Evolutionary conservation across 2,888 invertebrate genomes (phyloP).

Genomic region (Callyntrura sp.): DNA sequence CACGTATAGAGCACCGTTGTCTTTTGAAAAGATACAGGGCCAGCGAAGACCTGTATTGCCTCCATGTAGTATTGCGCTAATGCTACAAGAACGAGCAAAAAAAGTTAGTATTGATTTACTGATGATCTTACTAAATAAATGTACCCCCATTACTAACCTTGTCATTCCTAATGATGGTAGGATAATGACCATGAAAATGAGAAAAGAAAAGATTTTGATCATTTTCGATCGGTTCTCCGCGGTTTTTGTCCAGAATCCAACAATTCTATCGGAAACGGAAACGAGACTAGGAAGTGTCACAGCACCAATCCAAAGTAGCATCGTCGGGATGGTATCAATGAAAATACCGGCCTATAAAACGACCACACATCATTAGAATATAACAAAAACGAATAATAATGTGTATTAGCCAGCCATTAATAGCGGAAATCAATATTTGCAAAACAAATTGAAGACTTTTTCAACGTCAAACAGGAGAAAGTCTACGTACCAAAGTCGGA

Average conservation of each 20-base stretch:
- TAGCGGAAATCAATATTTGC: neutral
- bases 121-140: neutral
- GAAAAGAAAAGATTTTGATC: conserved; percentile 96
- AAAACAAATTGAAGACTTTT: neutral
- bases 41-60: conserved; percentile 86
- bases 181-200: conserved; percentile 97
- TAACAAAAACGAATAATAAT: neutral
- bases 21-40: conserved; percentile 97
- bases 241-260: conserved; percentile 97
- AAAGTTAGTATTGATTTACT: too few species aligned
- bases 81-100: too few species aligned
- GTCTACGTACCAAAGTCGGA: conserved; percentile 65
- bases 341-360: conserved; percentile 88
- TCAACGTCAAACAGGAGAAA: neutral
- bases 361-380: neutral
- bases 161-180: conserved; percentile 97
- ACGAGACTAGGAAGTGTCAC: conserved; percentile 97
- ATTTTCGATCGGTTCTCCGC: conserved; percentile 97
- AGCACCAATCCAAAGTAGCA: conserved; percentile 95
- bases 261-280: conserved; percentile 95
- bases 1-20: conserved; percentile 98
- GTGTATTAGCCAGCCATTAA: neutral
- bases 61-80: conserved; percentile 62
- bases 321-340: conserved; percentile 94
- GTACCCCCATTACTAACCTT: conserved; percentile 85